Base-by-base conservation (phyloP, 2,113 vertebrate species). In the Fregata magnificens region DNA sequence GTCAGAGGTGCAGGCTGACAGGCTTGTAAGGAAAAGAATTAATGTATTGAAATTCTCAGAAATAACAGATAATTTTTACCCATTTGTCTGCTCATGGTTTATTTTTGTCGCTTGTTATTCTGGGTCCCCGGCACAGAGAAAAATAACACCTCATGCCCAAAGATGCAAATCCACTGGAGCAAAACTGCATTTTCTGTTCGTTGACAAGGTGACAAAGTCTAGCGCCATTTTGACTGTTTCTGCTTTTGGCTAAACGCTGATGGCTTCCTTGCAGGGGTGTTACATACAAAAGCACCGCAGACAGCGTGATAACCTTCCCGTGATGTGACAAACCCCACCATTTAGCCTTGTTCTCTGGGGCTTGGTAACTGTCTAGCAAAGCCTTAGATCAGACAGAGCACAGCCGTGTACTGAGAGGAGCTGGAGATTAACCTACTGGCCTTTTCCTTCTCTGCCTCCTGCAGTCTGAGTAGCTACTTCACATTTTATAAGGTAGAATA, bases 51-150 rank as follows among this genome's bases (percentile, higher is more conserved):
- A 85, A 83, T 10, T 11, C 55, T 93, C 84, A 71, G 59, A 95
- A 95, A 96, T 94, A 90, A 93, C 87, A 96, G 70, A 53, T 76
- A 18, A 66, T 80, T 89, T 86, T 79, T 79, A 32, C 73, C 89
- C 25, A 2, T 71, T 88, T 84, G 55, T 92, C 80, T 85, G 50
- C 93, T 82, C 22, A 38, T 94, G 53, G 10, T 95, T 91, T 82
- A 11, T 96, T 90, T 77, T 24, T 53, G n/a, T 65, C 78, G 6
- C 26, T 38, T 49, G 16, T 45, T 52, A 11, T 61, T 62, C 31
- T 45, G 45, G 16, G 36, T 74, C 17, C 53, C 47, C 38, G 55
- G 53, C 42, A 32, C 20, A 29, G 70, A 58, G 28, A 4, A 76
- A 78, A 87, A 14, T 36, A 73, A 20, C 82, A 32, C 40, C 29